phyloP scores from a whole-genome alignment of 2,888 invertebrate species.

The Tolmerus cingulatus region DNA sequence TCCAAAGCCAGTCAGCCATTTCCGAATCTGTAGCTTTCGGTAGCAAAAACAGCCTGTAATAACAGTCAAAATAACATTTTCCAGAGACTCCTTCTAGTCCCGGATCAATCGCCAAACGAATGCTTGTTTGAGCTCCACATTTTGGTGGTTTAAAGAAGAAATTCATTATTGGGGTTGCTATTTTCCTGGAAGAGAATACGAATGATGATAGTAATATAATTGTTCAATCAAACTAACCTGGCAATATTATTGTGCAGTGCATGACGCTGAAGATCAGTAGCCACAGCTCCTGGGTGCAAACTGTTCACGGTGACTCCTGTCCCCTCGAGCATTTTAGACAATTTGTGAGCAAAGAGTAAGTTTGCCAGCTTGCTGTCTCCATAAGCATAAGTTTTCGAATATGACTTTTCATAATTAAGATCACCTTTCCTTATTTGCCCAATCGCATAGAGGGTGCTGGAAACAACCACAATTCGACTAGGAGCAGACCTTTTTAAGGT shows the following conservation, averaged over 20 bases:
- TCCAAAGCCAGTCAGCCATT: slow-evolving; percentile 68
- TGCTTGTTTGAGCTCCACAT: slow-evolving; percentile 50
- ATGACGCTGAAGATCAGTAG: slow-evolving; percentile 75
- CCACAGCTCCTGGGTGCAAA: slow-evolving; percentile 74
- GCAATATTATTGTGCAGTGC: slow-evolving; percentile 52
- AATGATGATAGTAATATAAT: neutral
- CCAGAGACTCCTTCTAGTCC: slow-evolving; percentile 47
- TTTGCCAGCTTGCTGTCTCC: slow-evolving; percentile 78
- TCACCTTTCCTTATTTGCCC: slow-evolving; percentile 72
- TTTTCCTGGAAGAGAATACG: neutral
- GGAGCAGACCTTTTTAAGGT: slow-evolving; percentile 67
- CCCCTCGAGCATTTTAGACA: slow-evolving; percentile 69
- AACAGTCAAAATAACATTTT: slow-evolving; percentile 67
- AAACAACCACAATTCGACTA: slow-evolving; percentile 75
- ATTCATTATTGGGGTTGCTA: neutral
- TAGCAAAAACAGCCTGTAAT: slow-evolving; percentile 60
- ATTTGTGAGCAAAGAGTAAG: slow-evolving; percentile 72
- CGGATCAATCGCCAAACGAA: slow-evolving; percentile 49
- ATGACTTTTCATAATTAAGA: slow-evolving; percentile 71
- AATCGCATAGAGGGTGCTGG: slow-evolving; percentile 71
- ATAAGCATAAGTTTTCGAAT: slow-evolving; percentile 71
- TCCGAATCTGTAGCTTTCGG: slow-evolving; percentile 64
- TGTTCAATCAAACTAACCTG: neutral
- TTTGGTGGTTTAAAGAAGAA: slow-evolving; percentile 49
- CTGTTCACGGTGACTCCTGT: slow-evolving; percentile 70